These are phyloP conservation scores for Caenorhabditis elegans DNA, from an alignment of 1,140 invertebrate species.

Conservation along the genomic window DNA sequence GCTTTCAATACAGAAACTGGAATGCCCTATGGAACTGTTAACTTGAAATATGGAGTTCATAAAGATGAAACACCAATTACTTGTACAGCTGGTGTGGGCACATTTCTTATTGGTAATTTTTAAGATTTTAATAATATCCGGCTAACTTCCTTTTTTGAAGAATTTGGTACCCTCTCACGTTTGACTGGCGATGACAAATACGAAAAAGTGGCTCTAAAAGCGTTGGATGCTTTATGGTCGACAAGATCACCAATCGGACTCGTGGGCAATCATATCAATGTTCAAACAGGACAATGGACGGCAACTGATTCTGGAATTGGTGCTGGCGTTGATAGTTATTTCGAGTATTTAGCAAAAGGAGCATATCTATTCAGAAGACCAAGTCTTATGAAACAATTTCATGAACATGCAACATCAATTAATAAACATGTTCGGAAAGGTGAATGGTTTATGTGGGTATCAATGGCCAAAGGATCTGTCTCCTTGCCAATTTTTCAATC, in stretches of 20 bases:
- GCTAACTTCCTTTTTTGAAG: conserved; percentile 66
- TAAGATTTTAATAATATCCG: background rate
- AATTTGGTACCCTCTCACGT: conserved; percentile 90
- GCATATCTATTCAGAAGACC: conserved; percentile 76
- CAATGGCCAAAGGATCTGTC: conserved; percentile 89
- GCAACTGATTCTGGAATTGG: conserved; percentile 87
- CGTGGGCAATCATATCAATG: conserved; percentile 92
- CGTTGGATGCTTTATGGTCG: conserved; percentile 83
- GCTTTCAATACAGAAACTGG: conserved; percentile 75
- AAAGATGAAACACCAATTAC: conserved; percentile 91
- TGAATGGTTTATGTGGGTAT: conserved; percentile 95
- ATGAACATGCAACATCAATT: conserved; percentile 79
- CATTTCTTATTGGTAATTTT: conserved; percentile 77
- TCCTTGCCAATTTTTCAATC: conserved; percentile 96
- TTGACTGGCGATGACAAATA: conserved; percentile 92
- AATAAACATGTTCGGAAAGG: conserved; percentile 84
- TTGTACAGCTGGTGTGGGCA: conserved; percentile 95
- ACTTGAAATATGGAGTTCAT: conserved; percentile 87
- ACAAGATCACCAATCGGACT: conserved; percentile 83
- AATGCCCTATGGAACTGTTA: conserved; percentile 98
- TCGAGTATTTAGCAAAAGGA: conserved; percentile 97
- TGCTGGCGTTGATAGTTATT: conserved; percentile 91
- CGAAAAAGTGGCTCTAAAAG: conserved; percentile 88
- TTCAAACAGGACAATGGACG: conserved; percentile 88
- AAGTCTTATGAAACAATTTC: conserved; percentile 86